phyloP scores from a whole-genome alignment of 2,113 vertebrate genomes.

The Alligator mississippiensis region DNA sequence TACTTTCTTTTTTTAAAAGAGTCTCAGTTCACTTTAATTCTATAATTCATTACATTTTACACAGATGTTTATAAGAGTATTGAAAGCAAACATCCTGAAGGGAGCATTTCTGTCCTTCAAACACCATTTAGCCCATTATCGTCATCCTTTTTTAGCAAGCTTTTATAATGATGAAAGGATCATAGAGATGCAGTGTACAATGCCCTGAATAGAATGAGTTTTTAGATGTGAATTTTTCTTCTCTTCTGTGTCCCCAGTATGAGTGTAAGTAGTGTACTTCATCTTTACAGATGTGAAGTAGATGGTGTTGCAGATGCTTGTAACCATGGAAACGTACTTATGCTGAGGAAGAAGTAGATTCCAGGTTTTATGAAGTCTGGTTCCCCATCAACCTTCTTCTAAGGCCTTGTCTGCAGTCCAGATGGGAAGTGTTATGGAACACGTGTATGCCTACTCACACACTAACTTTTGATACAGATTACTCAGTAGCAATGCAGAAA shows the following conservation, averaged over 20 bases:
- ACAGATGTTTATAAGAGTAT: neutral
- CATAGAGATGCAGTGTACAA: neutral
- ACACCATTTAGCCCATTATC: neutral
- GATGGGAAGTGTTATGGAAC: rapidly evolving
- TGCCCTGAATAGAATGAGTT: neutral
- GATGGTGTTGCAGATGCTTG: neutral
- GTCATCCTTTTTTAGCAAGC: neutral
- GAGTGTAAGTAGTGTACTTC: neutral
- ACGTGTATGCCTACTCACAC: neutral
- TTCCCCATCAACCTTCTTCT: neutral
- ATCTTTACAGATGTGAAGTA: neutral
- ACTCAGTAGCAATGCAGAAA: neutral
- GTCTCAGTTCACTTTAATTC: neutral
- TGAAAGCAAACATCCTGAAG: neutral
- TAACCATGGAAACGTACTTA: neutral
- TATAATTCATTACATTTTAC: neutral
- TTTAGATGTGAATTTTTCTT: neutral
- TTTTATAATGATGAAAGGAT: neutral
- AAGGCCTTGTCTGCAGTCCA: neutral
- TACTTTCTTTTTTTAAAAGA: neutral
- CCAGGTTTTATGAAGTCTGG: neutral
- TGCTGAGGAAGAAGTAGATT: neutral
- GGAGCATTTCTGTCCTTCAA: neutral
- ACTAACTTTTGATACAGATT: neutral
- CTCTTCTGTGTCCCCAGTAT: neutral